Percentiles rank a stretch among this genome's conserved stretches.
Conservation (phyloP, 2,113 vertebrate species). For the Nannospalax galili region DNA sequence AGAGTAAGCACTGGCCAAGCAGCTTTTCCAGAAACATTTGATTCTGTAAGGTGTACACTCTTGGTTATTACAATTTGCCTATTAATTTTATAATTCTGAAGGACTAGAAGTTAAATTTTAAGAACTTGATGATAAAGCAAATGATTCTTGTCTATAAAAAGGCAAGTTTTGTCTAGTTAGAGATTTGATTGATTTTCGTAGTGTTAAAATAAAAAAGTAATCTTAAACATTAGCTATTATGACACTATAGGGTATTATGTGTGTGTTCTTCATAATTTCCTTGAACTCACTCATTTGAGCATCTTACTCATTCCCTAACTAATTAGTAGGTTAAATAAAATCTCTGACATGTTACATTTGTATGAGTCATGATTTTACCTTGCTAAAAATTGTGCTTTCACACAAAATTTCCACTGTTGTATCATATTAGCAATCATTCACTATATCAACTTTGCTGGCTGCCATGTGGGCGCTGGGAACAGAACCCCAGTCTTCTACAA, state of each 20-base stretch:
- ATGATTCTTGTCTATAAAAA: background rate
- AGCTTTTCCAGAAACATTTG: background rate
- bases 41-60: rapidly evolving
- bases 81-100: background rate
- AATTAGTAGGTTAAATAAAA: constrained; percentile 46
- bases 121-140: background rate
- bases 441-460: background rate
- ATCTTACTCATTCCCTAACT: constrained; percentile 50
- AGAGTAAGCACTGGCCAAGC: rapidly evolving
- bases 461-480: too few relatives aligned
- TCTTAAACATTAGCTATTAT: background rate
- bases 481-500: too few relatives aligned
- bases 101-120: background rate
- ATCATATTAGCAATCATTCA: background rate
- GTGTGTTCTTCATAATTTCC: background rate
- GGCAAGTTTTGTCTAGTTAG: background rate
- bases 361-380: constrained; percentile 52
- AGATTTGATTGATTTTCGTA: background rate
- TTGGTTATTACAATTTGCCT: background rate
- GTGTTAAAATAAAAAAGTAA: background rate
- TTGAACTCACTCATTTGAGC: background rate
- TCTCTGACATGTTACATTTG: constrained; percentile 13
- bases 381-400: constrained; percentile 46
- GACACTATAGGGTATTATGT: rapidly evolving
- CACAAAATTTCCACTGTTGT: background rate